Evolutionary conservation across 2,113 vertebrate species (phyloP).

Genomic region (Aptenodytes forsteri): DNA sequence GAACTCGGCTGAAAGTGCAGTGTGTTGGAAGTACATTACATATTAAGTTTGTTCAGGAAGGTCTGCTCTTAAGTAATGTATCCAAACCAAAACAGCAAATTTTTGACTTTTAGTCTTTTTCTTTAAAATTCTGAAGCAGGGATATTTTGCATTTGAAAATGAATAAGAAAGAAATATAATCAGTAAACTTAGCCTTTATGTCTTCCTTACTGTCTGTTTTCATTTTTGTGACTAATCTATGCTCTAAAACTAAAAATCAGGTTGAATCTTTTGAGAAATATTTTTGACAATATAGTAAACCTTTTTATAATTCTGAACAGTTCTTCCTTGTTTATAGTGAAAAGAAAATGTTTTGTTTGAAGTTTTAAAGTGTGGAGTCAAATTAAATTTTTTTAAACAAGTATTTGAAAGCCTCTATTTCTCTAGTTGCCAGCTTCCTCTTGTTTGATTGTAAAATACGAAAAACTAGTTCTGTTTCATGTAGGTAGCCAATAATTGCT

Average conservation of each 20-base stretch:
- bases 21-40: not conserved
- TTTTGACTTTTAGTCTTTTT: not conserved
- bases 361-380: not conserved
- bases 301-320: not conserved
- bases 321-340: not conserved
- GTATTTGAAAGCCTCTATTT: not conserved
- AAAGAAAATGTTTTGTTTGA: not conserved
- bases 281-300: not conserved
- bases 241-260: not conserved
- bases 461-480: not conserved
- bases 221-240: not conserved
- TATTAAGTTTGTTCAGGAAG: not conserved
- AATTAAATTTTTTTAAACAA: not conserved
- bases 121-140: not conserved
- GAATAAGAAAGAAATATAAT: not conserved
- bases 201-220: not conserved
- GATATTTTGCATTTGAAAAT: not conserved
- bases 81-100: not conserved
- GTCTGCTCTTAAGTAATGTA: not conserved
- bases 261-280: not conserved
- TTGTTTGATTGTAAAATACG: not conserved
- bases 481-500: not conserved
- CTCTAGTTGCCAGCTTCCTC: not conserved
- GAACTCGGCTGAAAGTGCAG: not conserved
- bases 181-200: not conserved